Evolutionary conservation across 2,113 vertebrate genomes (phyloP), one percentile per base, ranked within the genome.

Genomic region (Corythornis cristatus): DNA sequence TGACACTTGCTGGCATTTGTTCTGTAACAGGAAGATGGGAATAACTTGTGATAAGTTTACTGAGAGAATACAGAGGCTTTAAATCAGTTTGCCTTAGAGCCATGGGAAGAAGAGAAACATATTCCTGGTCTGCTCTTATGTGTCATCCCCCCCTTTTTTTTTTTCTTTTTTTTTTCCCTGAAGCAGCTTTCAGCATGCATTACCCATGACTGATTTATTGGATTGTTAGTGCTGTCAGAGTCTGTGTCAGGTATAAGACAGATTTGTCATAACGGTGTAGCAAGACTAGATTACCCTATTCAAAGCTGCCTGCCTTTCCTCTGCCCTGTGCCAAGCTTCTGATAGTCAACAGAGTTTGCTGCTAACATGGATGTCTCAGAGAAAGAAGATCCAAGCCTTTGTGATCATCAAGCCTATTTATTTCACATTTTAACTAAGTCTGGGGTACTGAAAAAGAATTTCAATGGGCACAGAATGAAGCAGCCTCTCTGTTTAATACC

Each of bases 121-220:
- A 22, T 12, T 87, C 35, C 51, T 64, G n/a, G 43, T 54, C 35
- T 80, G 70, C 20, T 83, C 29, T 37, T 26, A 82, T 73, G 37
- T 37, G 6, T 11, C 40, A 5, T 11, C 40, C 35, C 4, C 6
- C 8, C 35, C 25, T 40, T 91, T 78, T 86, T 48, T 10, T 53
- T 40, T 93, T 45, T 10, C 53, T 40, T 93, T 58, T 9, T 61
- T 66, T 40, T 12, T 7, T 6, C 61, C 80, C 77, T 8, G 8
- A 9, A 90, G 74, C 62, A 87, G 54, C 71, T 92, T 88, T 94
- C 28, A 4, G 78, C 72, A 80, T 60, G 48, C 40, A 76, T 95
- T 93, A 83, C 19, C 77, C 53, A 12, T 42, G 89, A 88, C 33
- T 93, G 94, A 96, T 81, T 93, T 93, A 74, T 89, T 82, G 86